Evolutionary conservation across 1,140 invertebrate species (phyloP).

Genomic region (Lepidurus apus): DNA sequence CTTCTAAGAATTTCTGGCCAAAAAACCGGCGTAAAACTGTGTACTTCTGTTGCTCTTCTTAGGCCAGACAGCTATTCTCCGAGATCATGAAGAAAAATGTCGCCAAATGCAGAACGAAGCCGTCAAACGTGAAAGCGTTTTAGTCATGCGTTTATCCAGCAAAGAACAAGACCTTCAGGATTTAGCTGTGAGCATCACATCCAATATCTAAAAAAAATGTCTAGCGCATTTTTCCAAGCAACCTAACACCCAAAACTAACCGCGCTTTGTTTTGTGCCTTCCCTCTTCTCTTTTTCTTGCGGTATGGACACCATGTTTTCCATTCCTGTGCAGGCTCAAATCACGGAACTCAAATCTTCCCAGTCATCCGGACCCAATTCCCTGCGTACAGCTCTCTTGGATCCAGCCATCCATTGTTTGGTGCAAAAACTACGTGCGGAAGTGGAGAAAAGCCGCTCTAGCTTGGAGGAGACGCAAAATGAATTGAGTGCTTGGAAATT

Average conservation of each 20-base stretch:
- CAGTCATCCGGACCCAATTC: slow-evolving; percentile 71
- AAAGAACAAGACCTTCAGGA: slow-evolving; percentile 97
- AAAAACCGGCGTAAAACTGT: background rate
- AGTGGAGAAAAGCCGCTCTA: slow-evolving; percentile 77
- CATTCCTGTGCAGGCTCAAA: slow-evolving; percentile 67
- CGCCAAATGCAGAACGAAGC: slow-evolving; percentile 76
- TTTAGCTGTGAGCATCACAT: slow-evolving; percentile 69
- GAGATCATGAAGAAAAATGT: slow-evolving; percentile 61
- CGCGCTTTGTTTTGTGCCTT: slow-evolving; percentile 27
- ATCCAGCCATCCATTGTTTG: slow-evolving; percentile 92
- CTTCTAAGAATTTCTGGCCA: background rate
- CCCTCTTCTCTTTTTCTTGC: background rate
- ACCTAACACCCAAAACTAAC: background rate
- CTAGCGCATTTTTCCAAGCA: background rate
- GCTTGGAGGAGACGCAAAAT: slow-evolving; percentile 94
- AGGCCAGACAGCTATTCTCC: background rate
- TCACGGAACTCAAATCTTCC: slow-evolving; percentile 78
- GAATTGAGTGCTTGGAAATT: slow-evolving; percentile 98
- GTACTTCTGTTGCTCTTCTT: slow-evolving; percentile 15
- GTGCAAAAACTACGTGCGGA: slow-evolving; percentile 88
- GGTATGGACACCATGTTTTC: background rate
- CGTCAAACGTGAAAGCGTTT: slow-evolving; percentile 80
- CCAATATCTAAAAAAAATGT: background rate
- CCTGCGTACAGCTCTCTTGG: slow-evolving; percentile 74
- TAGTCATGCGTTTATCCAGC: slow-evolving; percentile 80